Conservation (phyloP, 2,113 vertebrate genomes). For the Hyperopisus bebe region DNA sequence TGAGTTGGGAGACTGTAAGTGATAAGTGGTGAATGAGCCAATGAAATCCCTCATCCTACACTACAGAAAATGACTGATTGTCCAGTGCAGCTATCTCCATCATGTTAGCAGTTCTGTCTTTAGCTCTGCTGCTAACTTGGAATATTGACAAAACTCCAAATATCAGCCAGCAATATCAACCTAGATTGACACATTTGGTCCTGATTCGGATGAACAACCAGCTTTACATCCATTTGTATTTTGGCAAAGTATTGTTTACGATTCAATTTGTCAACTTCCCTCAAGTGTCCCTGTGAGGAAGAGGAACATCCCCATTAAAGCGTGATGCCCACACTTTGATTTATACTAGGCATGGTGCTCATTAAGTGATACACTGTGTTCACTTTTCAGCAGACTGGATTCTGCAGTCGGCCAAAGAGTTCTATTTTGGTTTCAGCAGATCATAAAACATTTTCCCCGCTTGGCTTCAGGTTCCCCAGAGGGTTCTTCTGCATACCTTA, state of each 20-base stretch:
- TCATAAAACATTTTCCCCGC: background rate
- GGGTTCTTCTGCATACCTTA: background rate
- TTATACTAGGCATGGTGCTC: background rate
- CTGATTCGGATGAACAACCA: background rate
- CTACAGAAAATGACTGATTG: background rate
- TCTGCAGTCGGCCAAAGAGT: background rate
- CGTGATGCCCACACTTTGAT: background rate
- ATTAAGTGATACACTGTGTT: background rate
- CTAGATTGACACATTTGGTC: background rate
- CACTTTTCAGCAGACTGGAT: background rate
- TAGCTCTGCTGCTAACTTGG: background rate
- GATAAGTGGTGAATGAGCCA: background rate
- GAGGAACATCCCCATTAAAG: background rate
- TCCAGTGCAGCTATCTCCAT: background rate
- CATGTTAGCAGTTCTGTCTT: background rate
- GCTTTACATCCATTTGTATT: background rate
- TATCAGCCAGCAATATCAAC: background rate
- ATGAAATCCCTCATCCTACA: background rate
- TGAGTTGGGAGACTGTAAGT: background rate
- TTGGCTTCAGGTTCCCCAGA: background rate
- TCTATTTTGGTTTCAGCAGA: background rate
- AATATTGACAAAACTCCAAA: background rate
- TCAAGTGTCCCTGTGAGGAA: background rate
- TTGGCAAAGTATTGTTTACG: background rate
- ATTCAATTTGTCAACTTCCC: background rate